phyloP scores from a whole-genome alignment of 53 echinoderm and acorn worm genomes.

The Hippasteria phrygiana region DNA sequence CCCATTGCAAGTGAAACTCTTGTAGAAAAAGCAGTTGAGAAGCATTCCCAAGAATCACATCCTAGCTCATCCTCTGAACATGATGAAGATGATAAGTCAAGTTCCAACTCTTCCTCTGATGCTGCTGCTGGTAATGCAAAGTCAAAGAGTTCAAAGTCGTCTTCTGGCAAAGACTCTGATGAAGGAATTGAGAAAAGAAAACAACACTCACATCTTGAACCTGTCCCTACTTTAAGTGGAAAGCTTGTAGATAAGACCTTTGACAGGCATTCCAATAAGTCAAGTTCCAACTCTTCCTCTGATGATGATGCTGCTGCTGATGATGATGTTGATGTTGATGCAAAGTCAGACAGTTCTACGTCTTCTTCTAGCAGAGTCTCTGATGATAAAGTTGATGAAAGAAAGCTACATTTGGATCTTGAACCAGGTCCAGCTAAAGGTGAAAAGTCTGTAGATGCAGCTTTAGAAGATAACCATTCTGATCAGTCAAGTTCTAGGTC shows the following conservation, averaged over 20 bases:
- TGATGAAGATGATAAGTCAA: constrained; percentile 13
- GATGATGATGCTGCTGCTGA: constrained; percentile 20
- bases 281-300: neutral
- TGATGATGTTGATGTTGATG: neutral
- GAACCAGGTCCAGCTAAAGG: neutral
- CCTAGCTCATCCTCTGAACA: constrained; percentile 32
- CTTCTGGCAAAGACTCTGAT: neutral
- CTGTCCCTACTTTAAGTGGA: neutral
- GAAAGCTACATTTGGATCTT: neutral
- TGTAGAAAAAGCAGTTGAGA: neutral
- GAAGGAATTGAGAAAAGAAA: neutral
- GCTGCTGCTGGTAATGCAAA: too few relatives aligned
- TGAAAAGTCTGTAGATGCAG: neutral
- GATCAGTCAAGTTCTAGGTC: neutral
- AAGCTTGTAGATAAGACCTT: neutral
- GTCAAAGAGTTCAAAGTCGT: neutral
- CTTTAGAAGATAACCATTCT: neutral
- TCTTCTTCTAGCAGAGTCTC: neutral
- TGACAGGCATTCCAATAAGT: neutral
- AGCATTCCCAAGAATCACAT: neutral
- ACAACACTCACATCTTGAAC: neutral
- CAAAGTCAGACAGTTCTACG: neutral
- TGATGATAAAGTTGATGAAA: neutral
- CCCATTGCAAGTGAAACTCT: neutral
- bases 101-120: too few relatives aligned